These are phyloP conservation scores for Mesoligia furuncula DNA, from an alignment of 2,888 invertebrate species.

Conservation along the genomic window DNA sequence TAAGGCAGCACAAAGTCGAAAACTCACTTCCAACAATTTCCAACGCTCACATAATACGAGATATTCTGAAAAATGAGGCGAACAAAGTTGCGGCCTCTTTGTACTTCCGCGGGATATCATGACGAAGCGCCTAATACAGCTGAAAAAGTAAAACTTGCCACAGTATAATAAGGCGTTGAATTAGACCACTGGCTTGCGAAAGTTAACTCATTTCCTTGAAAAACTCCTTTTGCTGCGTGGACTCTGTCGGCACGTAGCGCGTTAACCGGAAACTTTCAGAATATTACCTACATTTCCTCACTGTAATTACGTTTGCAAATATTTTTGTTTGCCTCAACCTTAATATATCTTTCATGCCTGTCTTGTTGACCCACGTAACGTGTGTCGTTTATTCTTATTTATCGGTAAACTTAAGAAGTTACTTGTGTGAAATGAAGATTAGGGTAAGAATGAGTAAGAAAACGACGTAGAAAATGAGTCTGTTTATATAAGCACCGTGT, in stretches of 20 bases:
- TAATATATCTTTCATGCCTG: constrained; percentile 82
- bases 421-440: constrained; percentile 57
- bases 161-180: constrained; percentile 64
- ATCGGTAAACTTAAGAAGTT: constrained; percentile 59
- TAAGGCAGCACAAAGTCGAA: constrained; percentile 38
- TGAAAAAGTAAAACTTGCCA: constrained; percentile 65
- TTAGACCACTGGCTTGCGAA: constrained; percentile 76
- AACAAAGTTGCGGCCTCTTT: constrained; percentile 45
- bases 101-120: constrained; percentile 51
- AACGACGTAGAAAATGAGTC: constrained; percentile 18
- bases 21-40: constrained; percentile 50
- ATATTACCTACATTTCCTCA: constrained; percentile 79
- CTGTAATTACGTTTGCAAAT: constrained; percentile 83
- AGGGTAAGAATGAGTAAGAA: constrained; percentile 32
- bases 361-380: constrained; percentile 75
- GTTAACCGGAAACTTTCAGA: constrained; percentile 78
- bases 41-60: constrained; percentile 48
- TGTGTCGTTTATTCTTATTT: constrained; percentile 65
- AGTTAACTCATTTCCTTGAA: constrained; percentile 87
- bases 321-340: constrained; percentile 78
- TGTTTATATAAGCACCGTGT: constrained; percentile 14
- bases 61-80: constrained; percentile 54
- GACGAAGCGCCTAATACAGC: constrained; percentile 60
- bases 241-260: constrained; percentile 76
- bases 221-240: constrained; percentile 82